These are phyloP conservation scores for Aporophyla lueneburgensis DNA, from an alignment of 2,888 invertebrate species.

Conservation along the genomic window DNA sequence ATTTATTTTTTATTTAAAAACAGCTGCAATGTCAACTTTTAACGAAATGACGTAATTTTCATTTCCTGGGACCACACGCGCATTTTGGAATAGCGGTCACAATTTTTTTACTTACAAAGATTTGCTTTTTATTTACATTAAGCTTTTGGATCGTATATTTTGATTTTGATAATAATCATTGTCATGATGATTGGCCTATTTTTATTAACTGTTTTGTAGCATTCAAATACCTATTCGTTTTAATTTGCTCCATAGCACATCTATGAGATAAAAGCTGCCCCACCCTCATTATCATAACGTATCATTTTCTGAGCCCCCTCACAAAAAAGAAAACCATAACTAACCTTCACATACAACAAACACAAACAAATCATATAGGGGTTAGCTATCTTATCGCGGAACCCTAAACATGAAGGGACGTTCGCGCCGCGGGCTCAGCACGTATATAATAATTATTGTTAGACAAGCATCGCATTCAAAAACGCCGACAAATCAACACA, in stretches of 20 bases:
- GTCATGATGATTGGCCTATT: neutral
- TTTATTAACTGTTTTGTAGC: neutral
- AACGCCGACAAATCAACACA: slow-evolving; percentile 85
- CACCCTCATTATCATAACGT: slow-evolving; percentile 9
- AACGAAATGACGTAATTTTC: slow-evolving; percentile 56
- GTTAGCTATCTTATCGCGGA: slow-evolving; percentile 66
- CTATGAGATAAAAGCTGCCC: neutral
- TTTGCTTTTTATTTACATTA: neutral
- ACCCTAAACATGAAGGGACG: slow-evolving; percentile 68
- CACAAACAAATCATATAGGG: slow-evolving; percentile 66
- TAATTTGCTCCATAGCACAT: neutral
- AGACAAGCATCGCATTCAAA: slow-evolving; percentile 87
- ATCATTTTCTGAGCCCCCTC: slow-evolving; percentile 42
- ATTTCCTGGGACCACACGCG: slow-evolving; percentile 57
- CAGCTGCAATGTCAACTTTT: slow-evolving; percentile 62
- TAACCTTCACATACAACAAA: slow-evolving; percentile 56
- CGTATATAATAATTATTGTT: slow-evolving; percentile 89
- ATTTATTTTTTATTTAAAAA: slow-evolving; percentile 60
- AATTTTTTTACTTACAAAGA: slow-evolving; percentile 8
- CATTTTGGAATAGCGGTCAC: slow-evolving; percentile 8
- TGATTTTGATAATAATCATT: too few relatives aligned
- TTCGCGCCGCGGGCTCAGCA: slow-evolving; percentile 83
- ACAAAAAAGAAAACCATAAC: slow-evolving; percentile 58
- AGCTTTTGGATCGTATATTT: too few relatives aligned
- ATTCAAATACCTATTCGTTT: neutral